These are phyloP conservation scores for Eulemur coronatus DNA, from an alignment of 2,797 vertebrate genomes.

Conservation along the genomic window DNA sequence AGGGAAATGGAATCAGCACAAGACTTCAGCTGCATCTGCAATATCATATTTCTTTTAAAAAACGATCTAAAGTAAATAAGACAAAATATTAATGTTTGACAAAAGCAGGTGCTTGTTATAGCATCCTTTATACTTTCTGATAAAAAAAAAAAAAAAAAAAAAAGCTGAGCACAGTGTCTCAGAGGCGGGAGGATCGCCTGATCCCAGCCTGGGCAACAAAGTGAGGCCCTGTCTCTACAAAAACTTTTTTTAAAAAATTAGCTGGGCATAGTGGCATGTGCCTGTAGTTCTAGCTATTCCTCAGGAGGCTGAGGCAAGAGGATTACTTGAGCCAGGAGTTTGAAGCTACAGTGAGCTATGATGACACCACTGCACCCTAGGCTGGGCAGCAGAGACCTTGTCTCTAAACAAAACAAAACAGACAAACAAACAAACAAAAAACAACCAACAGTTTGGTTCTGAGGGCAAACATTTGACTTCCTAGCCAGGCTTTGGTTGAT, in stretches of 20 bases:
- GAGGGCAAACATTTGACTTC: not conserved
- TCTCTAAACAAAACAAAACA: too few relatives aligned
- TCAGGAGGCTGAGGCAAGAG: too few relatives aligned
- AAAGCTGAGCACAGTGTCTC: too few relatives aligned
- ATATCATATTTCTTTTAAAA: not conserved
- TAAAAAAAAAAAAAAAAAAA: not conserved
- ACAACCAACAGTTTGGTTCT: not conserved
- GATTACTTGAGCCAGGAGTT: too few relatives aligned
- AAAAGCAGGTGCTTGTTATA: not conserved
- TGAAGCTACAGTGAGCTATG: too few relatives aligned
- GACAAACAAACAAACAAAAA: not conserved
- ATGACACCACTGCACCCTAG: not conserved
- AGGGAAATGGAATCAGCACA: not conserved
- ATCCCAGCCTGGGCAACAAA: too few relatives aligned
- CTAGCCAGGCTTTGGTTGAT: not conserved
- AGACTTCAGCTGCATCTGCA: not conserved
- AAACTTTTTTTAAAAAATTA: too few relatives aligned
- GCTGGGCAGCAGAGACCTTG: not conserved
- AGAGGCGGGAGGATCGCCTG: too few relatives aligned
- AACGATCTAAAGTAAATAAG: not conserved
- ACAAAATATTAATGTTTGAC: slow-evolving; percentile 24
- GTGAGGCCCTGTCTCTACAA: too few relatives aligned
- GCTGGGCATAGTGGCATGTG: too few relatives aligned
- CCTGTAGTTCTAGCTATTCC: too few relatives aligned
- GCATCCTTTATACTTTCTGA: not conserved